Percentiles rank a stretch among this genome's conserved stretches.
These are phyloP conservation scores for Prionailurus viverrinus DNA, from an alignment of 2,113 vertebrate species.

Conservation along the genomic window DNA sequence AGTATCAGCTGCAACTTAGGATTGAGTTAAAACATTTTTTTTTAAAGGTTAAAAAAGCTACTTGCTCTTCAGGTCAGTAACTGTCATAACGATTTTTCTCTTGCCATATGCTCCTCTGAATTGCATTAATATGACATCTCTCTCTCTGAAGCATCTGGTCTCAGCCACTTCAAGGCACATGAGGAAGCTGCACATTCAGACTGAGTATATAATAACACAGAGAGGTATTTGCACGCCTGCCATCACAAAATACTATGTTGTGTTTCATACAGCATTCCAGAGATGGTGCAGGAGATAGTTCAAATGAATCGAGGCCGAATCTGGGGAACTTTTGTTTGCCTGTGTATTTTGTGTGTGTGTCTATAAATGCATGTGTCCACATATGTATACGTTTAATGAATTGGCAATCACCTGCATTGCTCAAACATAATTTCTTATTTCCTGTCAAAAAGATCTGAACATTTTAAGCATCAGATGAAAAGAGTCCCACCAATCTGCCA, in stretches of 20 bases:
- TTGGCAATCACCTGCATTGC: not conserved
- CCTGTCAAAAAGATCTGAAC: not conserved
- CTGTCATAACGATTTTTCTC: slow-evolving; percentile 47
- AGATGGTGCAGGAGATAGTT: not conserved
- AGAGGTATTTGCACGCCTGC: not conserved
- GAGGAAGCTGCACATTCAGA: not conserved
- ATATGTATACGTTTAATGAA: not conserved
- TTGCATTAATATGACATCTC: slow-evolving; percentile 52
- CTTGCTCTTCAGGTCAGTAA: slow-evolving; percentile 66
- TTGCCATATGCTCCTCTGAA: slow-evolving; percentile 37
- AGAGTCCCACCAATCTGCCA: not conserved
- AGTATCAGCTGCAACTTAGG: not conserved
- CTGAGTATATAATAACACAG: not conserved
- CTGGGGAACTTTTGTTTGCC: not conserved
- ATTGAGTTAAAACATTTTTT: not conserved
- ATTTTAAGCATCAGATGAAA: slow-evolving; percentile 21
- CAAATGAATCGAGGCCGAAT: not conserved
- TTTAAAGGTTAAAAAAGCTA: slow-evolving; percentile 46
- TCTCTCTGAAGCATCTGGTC: slow-evolving; percentile 60
- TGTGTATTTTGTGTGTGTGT: not conserved
- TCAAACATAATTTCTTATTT: slow-evolving; percentile 21
- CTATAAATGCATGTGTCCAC: not conserved
- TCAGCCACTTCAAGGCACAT: slow-evolving; percentile 37
- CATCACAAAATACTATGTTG: not conserved
- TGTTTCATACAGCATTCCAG: not conserved